phyloP scores from a whole-genome alignment of 1,140 invertebrate species.

The Caenorhabditis inopinata region DNA sequence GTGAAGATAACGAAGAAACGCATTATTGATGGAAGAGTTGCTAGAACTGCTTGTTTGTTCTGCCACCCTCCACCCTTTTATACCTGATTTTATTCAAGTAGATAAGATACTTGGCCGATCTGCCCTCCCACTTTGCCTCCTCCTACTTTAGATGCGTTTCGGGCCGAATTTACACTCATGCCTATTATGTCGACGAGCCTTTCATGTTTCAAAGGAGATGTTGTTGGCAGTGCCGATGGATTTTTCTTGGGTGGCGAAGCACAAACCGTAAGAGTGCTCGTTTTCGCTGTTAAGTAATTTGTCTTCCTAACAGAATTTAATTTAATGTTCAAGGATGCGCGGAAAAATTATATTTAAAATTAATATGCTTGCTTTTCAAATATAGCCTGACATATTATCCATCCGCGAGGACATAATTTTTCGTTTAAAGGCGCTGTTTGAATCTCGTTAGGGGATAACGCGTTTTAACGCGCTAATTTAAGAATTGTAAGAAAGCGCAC shows the following conservation, averaged over 20 bases:
- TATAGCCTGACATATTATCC: no score
- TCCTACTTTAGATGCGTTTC: neutral
- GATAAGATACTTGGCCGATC: neutral
- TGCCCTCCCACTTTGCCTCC: neutral
- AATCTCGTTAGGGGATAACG: no score
- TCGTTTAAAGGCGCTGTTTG: no score
- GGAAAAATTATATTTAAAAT: no score
- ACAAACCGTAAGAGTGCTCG: no score
- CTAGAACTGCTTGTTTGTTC: neutral
- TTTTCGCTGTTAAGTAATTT: no score
- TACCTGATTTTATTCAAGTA: neutral
- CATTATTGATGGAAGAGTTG: neutral
- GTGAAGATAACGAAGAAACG: conserved; percentile 12
- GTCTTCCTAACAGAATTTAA: no score
- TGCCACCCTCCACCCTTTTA: neutral
- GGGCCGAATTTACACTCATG: neutral
- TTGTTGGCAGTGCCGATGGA: neutral
- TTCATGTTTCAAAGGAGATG: neutral
- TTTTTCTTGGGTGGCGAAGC: neutral
- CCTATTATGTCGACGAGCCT: neutral
- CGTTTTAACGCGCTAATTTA: no score
- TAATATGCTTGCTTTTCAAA: no score
- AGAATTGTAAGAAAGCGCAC: no score
- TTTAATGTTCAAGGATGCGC: no score
- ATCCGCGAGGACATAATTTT: no score